phyloP scores from a whole-genome alignment of 1,140 invertebrate genomes.

The Drosophila pseudoananassae region DNA sequence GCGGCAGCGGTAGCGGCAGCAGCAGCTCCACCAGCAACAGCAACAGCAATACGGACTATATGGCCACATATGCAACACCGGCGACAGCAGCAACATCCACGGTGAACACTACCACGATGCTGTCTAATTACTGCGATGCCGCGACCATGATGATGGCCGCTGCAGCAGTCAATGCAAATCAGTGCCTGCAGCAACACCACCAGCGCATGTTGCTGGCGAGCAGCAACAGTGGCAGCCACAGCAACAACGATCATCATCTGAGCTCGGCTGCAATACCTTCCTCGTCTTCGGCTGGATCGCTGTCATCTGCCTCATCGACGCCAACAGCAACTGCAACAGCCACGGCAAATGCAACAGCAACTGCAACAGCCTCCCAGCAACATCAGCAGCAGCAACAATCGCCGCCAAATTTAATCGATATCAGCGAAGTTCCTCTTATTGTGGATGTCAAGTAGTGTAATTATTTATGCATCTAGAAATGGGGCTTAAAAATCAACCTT shows the following conservation, averaged over 20 bases:
- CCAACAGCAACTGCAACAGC: constrained; percentile 51
- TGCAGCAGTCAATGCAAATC: constrained; percentile 83
- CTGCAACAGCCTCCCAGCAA: constrained; percentile 39
- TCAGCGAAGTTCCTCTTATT: constrained; percentile 84
- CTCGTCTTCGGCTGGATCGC: constrained; percentile 57
- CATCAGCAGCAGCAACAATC: constrained; percentile 64
- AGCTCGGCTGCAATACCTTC: constrained; percentile 42
- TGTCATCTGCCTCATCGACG: constrained; percentile 75
- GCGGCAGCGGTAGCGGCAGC: constrained; percentile 23
- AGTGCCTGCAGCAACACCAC: constrained; percentile 81
- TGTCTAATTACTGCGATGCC: constrained; percentile 83
- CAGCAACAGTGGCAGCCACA: constrained; percentile 30
- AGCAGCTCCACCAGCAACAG: constrained; percentile 29
- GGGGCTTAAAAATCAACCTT: constrained; percentile 39
- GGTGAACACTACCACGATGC: constrained; percentile 76
- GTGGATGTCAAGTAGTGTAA: constrained; percentile 84
- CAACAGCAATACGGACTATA: constrained; percentile 53
- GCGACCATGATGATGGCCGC: constrained; percentile 83
- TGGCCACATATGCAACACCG: constrained; percentile 68
- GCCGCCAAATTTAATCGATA: constrained; percentile 84
- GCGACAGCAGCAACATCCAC: constrained; percentile 51
- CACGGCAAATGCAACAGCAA: constrained; percentile 35
- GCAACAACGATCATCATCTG: constrained; percentile 43
- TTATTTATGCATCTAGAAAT: constrained; percentile 76
- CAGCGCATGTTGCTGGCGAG: constrained; percentile 71